Evolutionary conservation across 2,888 invertebrate genomes (phyloP), one percentile per base, ranked within the genome.

Genomic region (Lysandra coridon): DNA sequence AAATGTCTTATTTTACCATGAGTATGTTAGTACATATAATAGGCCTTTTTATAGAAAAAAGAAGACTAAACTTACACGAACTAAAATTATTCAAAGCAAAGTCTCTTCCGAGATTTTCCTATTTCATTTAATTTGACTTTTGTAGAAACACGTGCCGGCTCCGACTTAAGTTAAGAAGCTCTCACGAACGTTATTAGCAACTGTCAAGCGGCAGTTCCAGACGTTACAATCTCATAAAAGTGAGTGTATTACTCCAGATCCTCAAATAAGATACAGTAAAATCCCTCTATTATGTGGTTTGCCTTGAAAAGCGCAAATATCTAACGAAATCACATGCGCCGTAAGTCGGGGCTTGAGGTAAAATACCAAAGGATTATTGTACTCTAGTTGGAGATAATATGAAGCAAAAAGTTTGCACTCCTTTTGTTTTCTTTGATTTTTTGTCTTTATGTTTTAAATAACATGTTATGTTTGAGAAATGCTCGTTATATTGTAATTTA

Each of bases 231-330:
- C 40, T 6, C 64, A 23, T 78, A 78, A 64, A 64, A 62, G 44
- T 78, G 69, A 60, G 7, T 30, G 40, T 78, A 69, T 69, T 64
- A 49, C 69, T 53, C 33, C 69, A 53, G 53, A 33, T 73, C 53
- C 30, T 78, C 73, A 44, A 78, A 53, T 73, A 53, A 78, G 78
- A 73, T 73, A 53, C 53, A n/a, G 53, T 53, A 64, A 49, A 73
- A 78, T 73, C 78, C 78, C 40, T 73, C 73, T 12, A 78, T 78
- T 78, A 78, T 73, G 53, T 69, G 37, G n/a, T 78, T 17, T 77
- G 64, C 69, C 73, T 78, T 14, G 30, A 69, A 53, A 69, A 73
- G 69, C 73, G 73, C 53, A 78, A 78, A 78, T 78, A 64, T 69
- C 49, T 69, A 69, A 53, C 33, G 60, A 60, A 60, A 78, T 78